Evolutionary conservation across 2,113 vertebrate species (phyloP), one percentile per base, ranked within the genome.

Genomic region (Ameiurus melas): DNA sequence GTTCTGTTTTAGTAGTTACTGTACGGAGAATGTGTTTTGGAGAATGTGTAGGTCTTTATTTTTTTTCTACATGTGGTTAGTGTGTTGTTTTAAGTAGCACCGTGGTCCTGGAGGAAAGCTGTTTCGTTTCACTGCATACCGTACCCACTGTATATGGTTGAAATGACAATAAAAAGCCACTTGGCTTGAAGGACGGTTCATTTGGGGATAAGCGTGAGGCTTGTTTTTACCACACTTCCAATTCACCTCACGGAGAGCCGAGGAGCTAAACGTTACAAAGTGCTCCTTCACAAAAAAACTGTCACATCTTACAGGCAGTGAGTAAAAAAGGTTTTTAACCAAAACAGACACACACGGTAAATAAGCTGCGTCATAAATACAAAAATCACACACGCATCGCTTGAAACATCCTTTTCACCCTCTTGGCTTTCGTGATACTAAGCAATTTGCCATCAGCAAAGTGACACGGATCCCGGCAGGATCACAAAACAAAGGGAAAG

Each of bases 401-500:
- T 62, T 82, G 20, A 60, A 60, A 62, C 39, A 58, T 75, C 53
- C 68, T 55, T 85, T 83, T 43, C 17, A 83, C 33, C 82, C 39
- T 84, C 30, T 30, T 43, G 83, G 83, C 83, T 51, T 68, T 51
- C 16, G 62, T 84, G 66, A 57, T 85, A n/a, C 47, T 30, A 22
- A 57, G 51, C 51, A 25, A 55, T 39, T 27, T 73, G 22, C 20
- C 66, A 85, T 57, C 4, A 25, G 66, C n/a, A 25, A 33, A 73
- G n/a, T 73, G 47, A 51, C 47, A 53, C 77, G 5, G 43, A n/a
- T 78, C 75, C 43, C 17, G 17, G 66, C 66, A 55, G 68, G 66
- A 71, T 9, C 9, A 20, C 51, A 33, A 70, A 66, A 70, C 83
- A 84, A 84, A 84, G 64, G 43, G 16, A 84, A 84, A 68, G 62